These are phyloP conservation scores for Lysiphlebus fabarum DNA, from an alignment of 1,140 invertebrate genomes.

Conservation along the genomic window DNA sequence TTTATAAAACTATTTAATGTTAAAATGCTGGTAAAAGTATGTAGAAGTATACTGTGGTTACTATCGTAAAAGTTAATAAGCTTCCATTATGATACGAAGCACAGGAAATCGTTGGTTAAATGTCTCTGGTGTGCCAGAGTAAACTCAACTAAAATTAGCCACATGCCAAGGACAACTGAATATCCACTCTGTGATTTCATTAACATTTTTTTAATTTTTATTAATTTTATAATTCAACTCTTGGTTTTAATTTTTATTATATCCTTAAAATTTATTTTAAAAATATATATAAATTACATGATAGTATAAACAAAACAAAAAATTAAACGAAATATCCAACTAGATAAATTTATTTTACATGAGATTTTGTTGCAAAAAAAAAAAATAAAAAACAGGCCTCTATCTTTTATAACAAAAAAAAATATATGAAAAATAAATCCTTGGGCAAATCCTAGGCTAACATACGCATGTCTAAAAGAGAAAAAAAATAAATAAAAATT, in stretches of 20 bases:
- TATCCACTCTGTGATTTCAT: conserved; percentile 4
- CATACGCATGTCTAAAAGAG: too few species aligned
- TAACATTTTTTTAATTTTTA: background rate
- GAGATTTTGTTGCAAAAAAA: too few species aligned
- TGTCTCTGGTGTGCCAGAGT: conserved; percentile 23
- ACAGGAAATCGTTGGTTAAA: conserved; percentile 9
- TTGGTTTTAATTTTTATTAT: too few species aligned
- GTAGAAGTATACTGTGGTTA: conserved; percentile 11
- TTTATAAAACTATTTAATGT: conserved; percentile 16
- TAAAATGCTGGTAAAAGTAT: conserved; percentile 16
- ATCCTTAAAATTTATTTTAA: too few species aligned
- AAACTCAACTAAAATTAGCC: conserved; percentile 28
- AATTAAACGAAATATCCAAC: background rate
- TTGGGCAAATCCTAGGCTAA: too few species aligned
- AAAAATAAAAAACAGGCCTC: too few species aligned
- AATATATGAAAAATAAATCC: too few species aligned
- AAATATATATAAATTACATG: too few species aligned
- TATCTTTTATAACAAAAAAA: too few species aligned
- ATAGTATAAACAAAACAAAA: background rate
- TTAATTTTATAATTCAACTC: background rate
- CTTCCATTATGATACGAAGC: conserved; percentile 19
- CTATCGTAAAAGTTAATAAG: conserved; percentile 33
- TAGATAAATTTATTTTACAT: too few species aligned
- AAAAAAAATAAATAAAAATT: too few species aligned
- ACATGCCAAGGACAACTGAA: conserved; percentile 18